Evolutionary conservation across 92 coral and sea anemone genomes (phyloP).

Genomic region (Porites cylindrica): DNA sequence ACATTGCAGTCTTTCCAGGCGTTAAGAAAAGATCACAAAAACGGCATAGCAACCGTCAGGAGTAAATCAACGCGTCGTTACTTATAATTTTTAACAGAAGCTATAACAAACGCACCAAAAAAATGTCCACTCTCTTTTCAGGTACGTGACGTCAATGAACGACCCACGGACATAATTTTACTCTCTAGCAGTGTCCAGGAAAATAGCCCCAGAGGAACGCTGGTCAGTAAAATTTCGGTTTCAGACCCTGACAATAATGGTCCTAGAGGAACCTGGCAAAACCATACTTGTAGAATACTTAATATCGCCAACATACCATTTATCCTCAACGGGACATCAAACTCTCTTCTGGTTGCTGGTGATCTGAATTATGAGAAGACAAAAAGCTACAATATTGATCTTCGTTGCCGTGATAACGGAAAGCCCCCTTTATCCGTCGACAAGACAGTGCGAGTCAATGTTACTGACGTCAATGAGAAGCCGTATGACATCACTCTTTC

Average conservation of each 20-base stretch:
- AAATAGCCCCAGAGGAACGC: slow-evolving; percentile 74
- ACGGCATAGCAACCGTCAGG: too few species aligned
- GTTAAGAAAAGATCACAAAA: too few species aligned
- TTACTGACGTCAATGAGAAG: slow-evolving; percentile 84
- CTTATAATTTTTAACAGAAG: too few species aligned
- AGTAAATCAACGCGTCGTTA: too few species aligned
- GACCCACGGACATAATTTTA: slow-evolving; percentile 80
- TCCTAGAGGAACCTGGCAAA: slow-evolving; percentile 89
- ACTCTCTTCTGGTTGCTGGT: slow-evolving; percentile 62
- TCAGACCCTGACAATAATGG: slow-evolving; percentile 91
- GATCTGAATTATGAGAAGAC: slow-evolving; percentile 75
- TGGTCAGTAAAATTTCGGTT: slow-evolving; percentile 80
- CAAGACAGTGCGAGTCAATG: slow-evolving; percentile 49
- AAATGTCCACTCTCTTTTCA: slow-evolving; percentile 8
- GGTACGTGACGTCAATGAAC: slow-evolving; percentile 90
- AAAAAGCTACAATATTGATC: slow-evolving; percentile 61
- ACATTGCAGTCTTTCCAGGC: too few species aligned
- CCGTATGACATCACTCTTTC: slow-evolving; percentile 80
- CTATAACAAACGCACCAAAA: too few species aligned
- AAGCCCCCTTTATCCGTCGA: slow-evolving; percentile 68
- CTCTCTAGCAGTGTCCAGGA: slow-evolving; percentile 64
- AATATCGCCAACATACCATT: slow-evolving; percentile 70
- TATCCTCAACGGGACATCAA: slow-evolving; percentile 48
- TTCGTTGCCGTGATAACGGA: slow-evolving; percentile 83
- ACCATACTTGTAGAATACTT: slow-evolving; percentile 68